Evolutionary conservation across 2,113 vertebrate genomes (phyloP).

Genomic region (Emydocephalus ijimae): DNA sequence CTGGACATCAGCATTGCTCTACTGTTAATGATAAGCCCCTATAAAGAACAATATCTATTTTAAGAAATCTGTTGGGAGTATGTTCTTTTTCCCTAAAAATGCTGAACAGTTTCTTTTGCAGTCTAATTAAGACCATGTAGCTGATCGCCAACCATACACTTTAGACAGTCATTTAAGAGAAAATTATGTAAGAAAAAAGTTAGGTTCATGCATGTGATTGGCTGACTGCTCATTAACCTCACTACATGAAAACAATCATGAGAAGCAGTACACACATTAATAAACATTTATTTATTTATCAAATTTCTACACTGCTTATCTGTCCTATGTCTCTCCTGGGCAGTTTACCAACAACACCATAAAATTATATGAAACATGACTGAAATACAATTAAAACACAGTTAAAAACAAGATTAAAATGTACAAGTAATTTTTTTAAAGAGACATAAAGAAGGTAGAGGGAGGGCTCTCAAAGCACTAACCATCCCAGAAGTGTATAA

Average conservation of each 20-base stretch:
- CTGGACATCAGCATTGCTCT: not conserved
- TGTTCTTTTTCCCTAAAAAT: not conserved
- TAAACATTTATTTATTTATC: not conserved
- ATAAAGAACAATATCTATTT: not conserved
- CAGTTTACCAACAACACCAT: not conserved
- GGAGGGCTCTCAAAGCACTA: not conserved
- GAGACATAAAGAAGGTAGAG: not conserved
- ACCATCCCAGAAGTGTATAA: not conserved
- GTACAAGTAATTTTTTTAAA: not conserved
- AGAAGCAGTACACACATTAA: not conserved
- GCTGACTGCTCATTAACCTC: not conserved
- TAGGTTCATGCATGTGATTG: constrained; percentile 1
- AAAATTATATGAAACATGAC: not conserved
- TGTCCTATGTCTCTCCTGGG: not conserved
- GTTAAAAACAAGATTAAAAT: not conserved
- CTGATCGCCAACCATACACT: not conserved
- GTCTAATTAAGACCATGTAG: not conserved
- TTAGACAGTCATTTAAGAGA: not conserved
- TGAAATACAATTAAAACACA: not conserved
- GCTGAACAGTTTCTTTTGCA: not conserved
- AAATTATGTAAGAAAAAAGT: not conserved
- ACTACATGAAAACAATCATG: not conserved
- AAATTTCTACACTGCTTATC: not conserved
- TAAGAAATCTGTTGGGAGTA: not conserved
- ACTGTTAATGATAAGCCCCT: not conserved